Base-by-base conservation (phyloP, 92 coral and sea anemone genomes). In the Siderastrea radians region DNA sequence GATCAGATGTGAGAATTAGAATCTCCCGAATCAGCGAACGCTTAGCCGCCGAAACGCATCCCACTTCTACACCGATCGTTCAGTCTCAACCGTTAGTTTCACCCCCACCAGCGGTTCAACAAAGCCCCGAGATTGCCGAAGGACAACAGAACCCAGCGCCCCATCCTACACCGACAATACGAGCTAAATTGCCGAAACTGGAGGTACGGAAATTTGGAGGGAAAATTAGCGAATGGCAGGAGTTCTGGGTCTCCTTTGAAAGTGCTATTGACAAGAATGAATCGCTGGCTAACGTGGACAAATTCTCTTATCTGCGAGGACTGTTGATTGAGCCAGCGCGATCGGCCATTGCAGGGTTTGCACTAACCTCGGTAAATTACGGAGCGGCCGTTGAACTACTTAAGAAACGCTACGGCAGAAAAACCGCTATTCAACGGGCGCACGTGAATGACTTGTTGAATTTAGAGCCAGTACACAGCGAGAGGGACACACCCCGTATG, bases 241-340 rank as follows among this genome's bases (percentile, higher is more conserved):
- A 92, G 84, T 84, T 92, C 38, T 88, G 87, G 95, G 87, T 88
- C 82, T 70, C 92, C 17, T 92, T 92, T 43, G 87, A 72, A 54
- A 92, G 92, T 81, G 49, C 90, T 2, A 75, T 84, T 1, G 53
- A 92, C 72, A 16, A 46, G 9, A 92, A 92, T 12, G 68, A 46
- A 50, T 16, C 77, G 0, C 43, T 84, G 74, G 74, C 74, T 1
- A 38, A 75, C 0, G 75, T 86, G 5, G 76, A 77, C 60, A 78
- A 86, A 26, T 86, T 86, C 16, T 77, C 58, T 0, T 69, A 78
- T 59, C 12, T 66, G 55, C 43, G 71, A 64, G 76, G 73, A 14
- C 75, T 75, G 45, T 55, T 78, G 15, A 6, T 59, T 2, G 87
- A 44, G n/a, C 82, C 73, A 0, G 73, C 86, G 3, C 17, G 64